Evolutionary conservation across 2,797 vertebrate species (phyloP).

Genomic region (Lateolabrax maculatus): DNA sequence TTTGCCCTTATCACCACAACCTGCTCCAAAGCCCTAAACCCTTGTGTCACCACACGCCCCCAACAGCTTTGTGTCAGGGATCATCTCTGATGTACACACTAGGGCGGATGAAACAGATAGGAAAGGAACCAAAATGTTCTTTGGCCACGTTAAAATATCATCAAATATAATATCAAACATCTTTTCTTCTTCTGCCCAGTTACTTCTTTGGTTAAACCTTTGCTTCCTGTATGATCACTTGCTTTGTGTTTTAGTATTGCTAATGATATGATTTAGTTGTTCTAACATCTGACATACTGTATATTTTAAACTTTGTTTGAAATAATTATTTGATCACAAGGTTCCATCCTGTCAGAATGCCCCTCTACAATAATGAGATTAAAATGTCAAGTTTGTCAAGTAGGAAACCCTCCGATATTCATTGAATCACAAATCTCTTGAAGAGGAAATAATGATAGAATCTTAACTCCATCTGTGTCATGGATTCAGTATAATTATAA

Average conservation of each 20-base stretch:
- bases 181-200: not conserved
- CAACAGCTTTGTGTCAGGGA: conserved; percentile 67
- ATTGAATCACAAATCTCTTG: not conserved
- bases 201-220: not conserved
- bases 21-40: conserved; percentile 68
- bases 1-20: conserved; percentile 66
- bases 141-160: not conserved
- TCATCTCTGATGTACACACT: conserved; percentile 59
- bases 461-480: not conserved
- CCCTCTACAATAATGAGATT: not conserved
- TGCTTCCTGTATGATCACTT: not conserved
- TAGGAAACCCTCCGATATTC: not conserved
- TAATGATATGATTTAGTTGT: not conserved
- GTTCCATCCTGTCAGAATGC: not conserved
- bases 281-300: not conserved
- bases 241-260: not conserved
- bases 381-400: not conserved
- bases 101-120: conserved; percentile 20
- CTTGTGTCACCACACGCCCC: conserved; percentile 52
- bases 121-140: not conserved
- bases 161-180: too few species aligned
- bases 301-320: not conserved
- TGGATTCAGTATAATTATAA: conserved; percentile 6
- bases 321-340: not conserved
- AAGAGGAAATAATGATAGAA: not conserved